A percentile compares a stretch with the other conserved stretches of the same genome.
phyloP scores from a whole-genome alignment of 2,113 vertebrate genomes.

The Mustela lutreola region DNA sequence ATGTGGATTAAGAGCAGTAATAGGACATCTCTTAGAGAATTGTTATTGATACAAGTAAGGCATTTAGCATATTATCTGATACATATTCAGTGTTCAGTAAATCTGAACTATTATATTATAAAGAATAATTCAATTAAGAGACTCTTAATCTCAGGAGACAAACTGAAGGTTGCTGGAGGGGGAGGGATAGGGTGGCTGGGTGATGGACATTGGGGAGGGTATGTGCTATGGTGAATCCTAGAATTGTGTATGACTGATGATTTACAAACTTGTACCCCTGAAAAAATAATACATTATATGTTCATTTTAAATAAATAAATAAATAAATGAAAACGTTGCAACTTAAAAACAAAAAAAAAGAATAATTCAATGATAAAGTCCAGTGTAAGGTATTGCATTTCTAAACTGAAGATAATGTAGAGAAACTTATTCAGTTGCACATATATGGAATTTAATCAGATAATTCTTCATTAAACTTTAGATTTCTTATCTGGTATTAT shows the following conservation, averaged over 20 bases:
- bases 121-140: conserved; percentile 28
- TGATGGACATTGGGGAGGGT: no score
- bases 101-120: neutral
- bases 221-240: no score
- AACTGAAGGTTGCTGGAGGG: no score
- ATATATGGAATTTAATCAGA: neutral
- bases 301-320: no score
- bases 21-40: neutral
- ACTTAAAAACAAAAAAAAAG: neutral
- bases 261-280: no score
- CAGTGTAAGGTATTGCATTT: neutral
- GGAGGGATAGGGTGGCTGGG: no score
- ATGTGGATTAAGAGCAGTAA: neutral
- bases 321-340: no score
- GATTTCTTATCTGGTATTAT: conserved; percentile 10
- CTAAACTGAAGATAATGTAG: neutral
- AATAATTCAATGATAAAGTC: conserved; percentile 14
- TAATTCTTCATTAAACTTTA: neutral
- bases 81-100: neutral
- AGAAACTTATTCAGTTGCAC: neutral
- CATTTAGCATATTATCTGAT: neutral
- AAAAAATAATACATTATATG: no score
- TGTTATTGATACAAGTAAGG: neutral
- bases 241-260: no score
- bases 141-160: no score